Base-by-base conservation (phyloP, 1,140 invertebrate genomes). In the Dermatophagoides farinae region DNA sequence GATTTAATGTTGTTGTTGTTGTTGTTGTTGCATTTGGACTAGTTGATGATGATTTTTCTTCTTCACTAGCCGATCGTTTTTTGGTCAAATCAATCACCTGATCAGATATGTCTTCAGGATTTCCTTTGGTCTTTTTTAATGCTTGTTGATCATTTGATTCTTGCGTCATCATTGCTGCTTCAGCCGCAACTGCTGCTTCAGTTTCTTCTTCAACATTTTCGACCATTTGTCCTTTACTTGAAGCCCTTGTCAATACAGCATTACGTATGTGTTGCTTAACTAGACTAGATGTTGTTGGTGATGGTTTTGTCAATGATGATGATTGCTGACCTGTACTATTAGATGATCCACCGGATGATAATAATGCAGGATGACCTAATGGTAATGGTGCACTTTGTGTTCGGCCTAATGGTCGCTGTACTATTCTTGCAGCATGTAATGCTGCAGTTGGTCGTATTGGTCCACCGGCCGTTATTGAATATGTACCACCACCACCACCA, bases 371-470 rank as follows among this genome's bases (percentile, higher is more conserved):
- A 75, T 93, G 87, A 4, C 88, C 88, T n/a, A 97, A 75, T 25
- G 91, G 91, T 65, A 96, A 72, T 0, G 92, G 90, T 6, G 89
- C 89, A 12, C 85, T 88, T 71, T 91, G 87, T n/a, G 88, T 91
- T 67, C 88, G 79, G 16, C 86, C 86, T 70, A 92, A 77, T 62
- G 86, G 86, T 65, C 86, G 78, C 67, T 82, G 81, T 65, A 66
- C 79, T 75, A 71, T 78, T 75, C 74, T 84, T 84, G 71, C 79
- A 51, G 60, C 49, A 39, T 53, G 37, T 16, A 18, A 38, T 14
- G 46, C 47, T 10, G 23, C 40, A 25, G 38, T 38, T n/a, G 37
- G 52, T 23, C 40, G 37, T 14, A 39, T 62, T 37, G 43, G 22
- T 22, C 40, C 60, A 12, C 22, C 31, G 4, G 14, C 22, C 18